Evolutionary conservation across 1,140 invertebrate genomes (phyloP).

Genomic region (Probaryconus sp.): DNA sequence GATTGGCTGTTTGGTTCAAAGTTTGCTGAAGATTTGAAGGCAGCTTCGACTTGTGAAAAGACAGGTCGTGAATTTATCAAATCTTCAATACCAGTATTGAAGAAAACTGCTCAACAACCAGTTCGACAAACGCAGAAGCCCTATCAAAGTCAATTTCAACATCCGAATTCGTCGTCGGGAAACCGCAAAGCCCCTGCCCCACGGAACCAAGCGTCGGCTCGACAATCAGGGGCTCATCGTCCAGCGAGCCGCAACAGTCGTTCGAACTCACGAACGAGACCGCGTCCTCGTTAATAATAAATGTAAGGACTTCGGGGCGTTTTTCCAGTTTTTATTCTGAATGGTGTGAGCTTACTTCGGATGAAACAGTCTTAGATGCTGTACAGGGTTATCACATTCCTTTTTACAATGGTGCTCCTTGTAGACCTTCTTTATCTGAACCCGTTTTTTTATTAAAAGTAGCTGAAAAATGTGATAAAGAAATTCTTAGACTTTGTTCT

Average conservation of each 20-base stretch:
- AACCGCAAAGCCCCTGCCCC: conserved; percentile 10
- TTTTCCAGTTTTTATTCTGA: background rate
- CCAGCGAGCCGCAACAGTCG: background rate
- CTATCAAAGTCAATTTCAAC: too few relatives aligned
- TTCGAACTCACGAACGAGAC: conserved; percentile 11
- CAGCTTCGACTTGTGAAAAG: conserved; percentile 14
- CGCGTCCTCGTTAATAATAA: background rate
- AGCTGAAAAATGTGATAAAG: conserved; percentile 5
- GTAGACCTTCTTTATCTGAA: conserved; percentile 1
- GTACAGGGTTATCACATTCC: conserved; percentile 12
- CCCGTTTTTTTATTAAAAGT: conserved; percentile 1
- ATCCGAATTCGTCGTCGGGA: too few relatives aligned
- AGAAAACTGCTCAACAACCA: conserved; percentile 7
- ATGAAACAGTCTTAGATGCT: conserved; percentile 9
- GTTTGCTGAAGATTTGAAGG: conserved; percentile 10
- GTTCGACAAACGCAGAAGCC: background rate
- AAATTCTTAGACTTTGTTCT: conserved; percentile 6
- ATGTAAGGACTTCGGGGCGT: conserved; percentile 15
- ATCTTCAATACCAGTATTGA: background rate
- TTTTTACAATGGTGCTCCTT: background rate
- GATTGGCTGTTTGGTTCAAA: conserved; percentile 13
- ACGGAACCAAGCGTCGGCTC: background rate
- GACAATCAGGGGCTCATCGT: background rate
- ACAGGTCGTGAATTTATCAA: conserved; percentile 11
- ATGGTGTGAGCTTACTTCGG: conserved; percentile 10